Evolutionary conservation across 2,797 vertebrate species (phyloP), one percentile per base, ranked within the genome.

Genomic region (Monodelphis domestica): DNA sequence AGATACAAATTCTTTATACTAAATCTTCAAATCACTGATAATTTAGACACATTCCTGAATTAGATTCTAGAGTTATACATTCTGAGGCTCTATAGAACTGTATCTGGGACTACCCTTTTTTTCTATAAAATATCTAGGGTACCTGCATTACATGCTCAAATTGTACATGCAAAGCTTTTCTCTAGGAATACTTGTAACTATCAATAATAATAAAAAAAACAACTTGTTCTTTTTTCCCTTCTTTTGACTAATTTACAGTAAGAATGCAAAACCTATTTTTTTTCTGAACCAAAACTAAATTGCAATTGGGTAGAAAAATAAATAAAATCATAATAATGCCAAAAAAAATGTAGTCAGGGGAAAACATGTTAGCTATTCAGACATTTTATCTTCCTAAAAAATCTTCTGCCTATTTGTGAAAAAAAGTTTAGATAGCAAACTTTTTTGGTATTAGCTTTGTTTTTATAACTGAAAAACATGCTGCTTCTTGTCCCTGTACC

Each of bases 391-490:
- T 95, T 63, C 89, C 88, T 96, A 50, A 63, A 93, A 96, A 94
- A 55, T 78, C 92, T 93, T 91, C n/a, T 57, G 93, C 90, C 30
- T 90, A 92, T 91, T 94, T 96, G 92, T 90, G 52, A 15, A 50
- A 26, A n/a, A 89, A 33, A 93, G 52, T 92, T 92, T 91, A 96
- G 94, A 96, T 21, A 91, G 54, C 33, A 90, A 96, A 54, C 89
- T 94, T 96, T 94, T 94, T 88, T 88, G 33, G 94, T 38, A 55
- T 93, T 90, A 95, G 88, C 88, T 93, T 93, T 96, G 93, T 96
- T 97, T 97, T 90, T 5, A 7, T 78, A 97, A 95, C n/a, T 97
- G 93, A 95, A 95, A 90, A 94, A 91, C 88, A 96, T 24, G 59
- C 0, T 0, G 88, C 92, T 84, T 95, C 97, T 70, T 24, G 59